Evolutionary conservation across 2,113 vertebrate genomes (phyloP).

Genomic region (Eleginops maclovinus): DNA sequence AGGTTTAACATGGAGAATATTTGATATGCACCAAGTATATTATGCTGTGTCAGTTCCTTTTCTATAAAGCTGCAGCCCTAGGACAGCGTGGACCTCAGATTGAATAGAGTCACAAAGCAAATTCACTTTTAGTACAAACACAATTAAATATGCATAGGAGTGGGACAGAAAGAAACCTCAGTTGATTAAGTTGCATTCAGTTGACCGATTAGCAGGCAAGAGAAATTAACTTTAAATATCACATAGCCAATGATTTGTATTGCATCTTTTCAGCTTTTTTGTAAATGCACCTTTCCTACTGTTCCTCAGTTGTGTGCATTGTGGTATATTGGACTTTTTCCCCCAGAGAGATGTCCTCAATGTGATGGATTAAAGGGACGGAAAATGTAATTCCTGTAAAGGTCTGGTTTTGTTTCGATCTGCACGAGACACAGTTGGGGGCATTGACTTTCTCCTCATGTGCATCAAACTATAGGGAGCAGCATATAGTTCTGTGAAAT

Average conservation of each 20-base stretch:
- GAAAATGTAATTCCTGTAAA: slow-evolving; percentile 9
- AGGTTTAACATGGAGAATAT: slow-evolving; percentile 36
- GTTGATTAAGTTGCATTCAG: slow-evolving; percentile 38
- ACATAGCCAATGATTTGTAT: slow-evolving; percentile 19
- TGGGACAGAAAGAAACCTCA: slow-evolving; percentile 11
- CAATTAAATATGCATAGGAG: slow-evolving; percentile 63
- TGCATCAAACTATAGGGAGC: slow-evolving; percentile 7
- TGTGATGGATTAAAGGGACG: slow-evolving; percentile 21
- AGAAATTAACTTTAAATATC: slow-evolving; percentile 33
- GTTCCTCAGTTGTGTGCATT: slow-evolving; percentile 1
- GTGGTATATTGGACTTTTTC: slow-evolving; percentile 20
- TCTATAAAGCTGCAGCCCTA: slow-evolving; percentile 17
- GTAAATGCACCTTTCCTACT: slow-evolving; percentile 27
- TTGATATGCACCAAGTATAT: slow-evolving; percentile 25
- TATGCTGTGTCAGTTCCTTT: slow-evolving; percentile 25
- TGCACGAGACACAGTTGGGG: slow-evolving; percentile 1
- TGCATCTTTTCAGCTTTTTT: slow-evolving; percentile 13
- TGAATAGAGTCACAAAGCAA: slow-evolving; percentile 44
- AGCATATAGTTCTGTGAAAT: slow-evolving; percentile 6
- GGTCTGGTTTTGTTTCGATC: not conserved
- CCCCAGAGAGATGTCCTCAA: not conserved
- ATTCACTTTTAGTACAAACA: slow-evolving; percentile 52
- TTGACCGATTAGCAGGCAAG: slow-evolving; percentile 4
- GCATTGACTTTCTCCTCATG: not conserved
- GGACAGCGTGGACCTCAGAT: slow-evolving; percentile 34